Evolutionary conservation across 2,113 vertebrate genomes (phyloP).

Genomic region (Actenoides lindsayi): DNA sequence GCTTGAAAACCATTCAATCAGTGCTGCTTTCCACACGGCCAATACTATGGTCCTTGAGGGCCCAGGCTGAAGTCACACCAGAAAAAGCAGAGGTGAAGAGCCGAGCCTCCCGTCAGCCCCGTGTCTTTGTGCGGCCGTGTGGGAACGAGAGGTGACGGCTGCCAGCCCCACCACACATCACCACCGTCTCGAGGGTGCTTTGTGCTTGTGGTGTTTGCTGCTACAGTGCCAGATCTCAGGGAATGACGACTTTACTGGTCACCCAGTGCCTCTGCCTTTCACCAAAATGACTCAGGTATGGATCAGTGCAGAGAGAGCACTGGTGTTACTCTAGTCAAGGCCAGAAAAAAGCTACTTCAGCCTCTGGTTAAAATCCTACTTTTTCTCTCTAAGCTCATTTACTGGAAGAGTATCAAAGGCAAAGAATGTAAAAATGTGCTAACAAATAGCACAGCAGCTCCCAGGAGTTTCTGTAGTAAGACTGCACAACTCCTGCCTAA

Average conservation of each 20-base stretch:
- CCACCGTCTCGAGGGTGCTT: background rate
- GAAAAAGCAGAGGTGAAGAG: background rate
- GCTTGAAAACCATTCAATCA: background rate
- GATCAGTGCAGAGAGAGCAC: background rate
- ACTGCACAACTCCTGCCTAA: background rate
- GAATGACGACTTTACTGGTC: background rate
- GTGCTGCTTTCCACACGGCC: background rate
- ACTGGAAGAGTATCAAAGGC: background rate
- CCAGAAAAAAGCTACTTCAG: background rate
- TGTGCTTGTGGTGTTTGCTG: background rate
- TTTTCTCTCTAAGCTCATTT: background rate
- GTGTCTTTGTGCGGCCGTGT: rapidly evolving
- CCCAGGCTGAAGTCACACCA: background rate
- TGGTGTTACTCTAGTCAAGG: background rate
- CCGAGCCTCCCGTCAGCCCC: rapidly evolving
- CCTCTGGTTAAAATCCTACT: background rate
- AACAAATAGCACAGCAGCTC: background rate
- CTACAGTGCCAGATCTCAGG: background rate
- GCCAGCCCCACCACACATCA: background rate
- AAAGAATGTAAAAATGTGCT: background rate
- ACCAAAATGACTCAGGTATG: background rate
- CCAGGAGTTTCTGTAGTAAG: background rate
- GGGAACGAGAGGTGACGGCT: rapidly evolving
- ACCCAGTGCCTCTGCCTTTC: background rate
- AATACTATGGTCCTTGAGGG: background rate